phyloP scores from a whole-genome alignment of 2,797 vertebrate species.

The Acanthurus leucopareius region DNA sequence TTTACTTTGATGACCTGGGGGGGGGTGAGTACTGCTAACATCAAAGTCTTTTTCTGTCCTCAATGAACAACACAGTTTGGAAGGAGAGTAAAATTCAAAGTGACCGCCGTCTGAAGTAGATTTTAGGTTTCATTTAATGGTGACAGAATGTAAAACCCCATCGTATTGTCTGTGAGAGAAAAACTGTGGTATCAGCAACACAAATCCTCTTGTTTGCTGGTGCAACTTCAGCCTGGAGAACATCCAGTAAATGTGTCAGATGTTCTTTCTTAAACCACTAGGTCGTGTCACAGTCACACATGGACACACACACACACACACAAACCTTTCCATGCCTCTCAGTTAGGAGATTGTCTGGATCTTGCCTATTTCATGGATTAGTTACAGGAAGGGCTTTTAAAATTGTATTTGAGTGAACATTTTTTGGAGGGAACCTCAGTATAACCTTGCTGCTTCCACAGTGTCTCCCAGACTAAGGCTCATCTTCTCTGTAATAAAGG shows the following conservation, averaged over 20 bases:
- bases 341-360: conserved; percentile 66
- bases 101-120: not conserved
- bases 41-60: not conserved
- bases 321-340: conserved; percentile 37
- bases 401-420: conserved; percentile 58
- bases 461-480: conserved; percentile 63
- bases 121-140: conserved; percentile 10
- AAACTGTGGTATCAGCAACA: conserved; percentile 32
- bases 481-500: conserved; percentile 64
- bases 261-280: conserved; percentile 18
- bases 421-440: conserved; percentile 57
- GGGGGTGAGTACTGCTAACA: too few relatives aligned
- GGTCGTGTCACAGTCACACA: conserved; percentile 31
- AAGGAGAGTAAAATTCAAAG: not conserved
- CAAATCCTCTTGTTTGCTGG: conserved; percentile 47
- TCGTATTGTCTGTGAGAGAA: conserved; percentile 7
- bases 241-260: conserved; percentile 44
- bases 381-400: conserved; percentile 65
- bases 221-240: conserved; percentile 43
- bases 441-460: conserved; percentile 58
- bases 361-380: conserved; percentile 75
- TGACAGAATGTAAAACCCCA: conserved; percentile 17
- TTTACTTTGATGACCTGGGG: too few relatives aligned
- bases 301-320: conserved; percentile 17
- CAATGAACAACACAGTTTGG: not conserved